A percentile compares a stretch with the other conserved stretches of the same genome.
Conservation (phyloP, 2,888 invertebrate genomes). For the Hofmannophila pseudospretella region DNA sequence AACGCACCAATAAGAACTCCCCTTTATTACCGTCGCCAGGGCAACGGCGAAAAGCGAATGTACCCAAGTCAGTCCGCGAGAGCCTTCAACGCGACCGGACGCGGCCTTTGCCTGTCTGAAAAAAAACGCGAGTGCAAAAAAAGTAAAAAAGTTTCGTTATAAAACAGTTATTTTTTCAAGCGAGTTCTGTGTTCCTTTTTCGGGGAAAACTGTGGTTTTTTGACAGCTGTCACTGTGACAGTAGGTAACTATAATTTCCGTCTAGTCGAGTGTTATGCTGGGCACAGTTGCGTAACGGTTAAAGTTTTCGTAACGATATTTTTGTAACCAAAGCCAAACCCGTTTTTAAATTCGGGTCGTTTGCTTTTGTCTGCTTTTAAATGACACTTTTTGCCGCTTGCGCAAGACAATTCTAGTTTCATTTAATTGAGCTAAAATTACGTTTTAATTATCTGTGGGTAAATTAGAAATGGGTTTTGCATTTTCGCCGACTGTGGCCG, state of each 20-base stretch:
- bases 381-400: constrained; percentile 13
- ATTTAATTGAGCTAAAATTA: not conserved
- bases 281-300: constrained; percentile 11
- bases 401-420: constrained; percentile 2
- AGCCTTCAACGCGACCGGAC: constrained; percentile 13
- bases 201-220: constrained; percentile 3
- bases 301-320: constrained; percentile 21
- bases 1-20: not conserved
- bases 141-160: not conserved
- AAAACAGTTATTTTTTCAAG: not conserved
- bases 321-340: constrained; percentile 16
- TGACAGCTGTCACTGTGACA: not conserved
- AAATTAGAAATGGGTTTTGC: no score
- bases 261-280: constrained; percentile 12
- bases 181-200: constrained; percentile 10
- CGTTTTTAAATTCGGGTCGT: constrained; percentile 18
- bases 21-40: not conserved
- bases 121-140: constrained; percentile 1
- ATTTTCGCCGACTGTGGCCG: no score
- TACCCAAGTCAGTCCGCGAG: constrained; percentile 16
- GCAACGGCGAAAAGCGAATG: constrained; percentile 8
- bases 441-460: not conserved
- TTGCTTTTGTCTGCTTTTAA: constrained; percentile 15
- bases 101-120: constrained; percentile 1
- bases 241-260: not conserved